A percentile compares a stretch with the other conserved stretches of the same genome.
phyloP scores from a whole-genome alignment of 1,140 invertebrate genomes.

The Drosophila arawakana region DNA sequence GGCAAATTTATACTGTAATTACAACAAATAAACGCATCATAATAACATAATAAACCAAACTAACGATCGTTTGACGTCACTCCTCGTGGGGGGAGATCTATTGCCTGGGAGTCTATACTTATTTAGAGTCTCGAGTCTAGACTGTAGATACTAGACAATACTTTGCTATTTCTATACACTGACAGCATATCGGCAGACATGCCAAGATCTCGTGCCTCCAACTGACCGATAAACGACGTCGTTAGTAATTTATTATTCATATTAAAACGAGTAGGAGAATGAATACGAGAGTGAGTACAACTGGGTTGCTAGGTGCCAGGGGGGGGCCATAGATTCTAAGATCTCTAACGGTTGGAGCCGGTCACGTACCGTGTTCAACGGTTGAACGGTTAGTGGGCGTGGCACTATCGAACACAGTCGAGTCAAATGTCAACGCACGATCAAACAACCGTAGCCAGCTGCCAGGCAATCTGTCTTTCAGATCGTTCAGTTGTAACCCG shows the following conservation, averaged over 20 bases:
- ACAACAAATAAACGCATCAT: conserved; percentile 40
- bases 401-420: conserved; percentile 10
- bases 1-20: conserved; percentile 33
- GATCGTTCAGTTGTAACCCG: conserved; percentile 13
- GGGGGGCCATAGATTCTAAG: conserved; percentile 20
- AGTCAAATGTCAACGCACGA: conserved; percentile 51
- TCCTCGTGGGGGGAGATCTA: conserved; percentile 15
- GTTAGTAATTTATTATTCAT: conserved; percentile 36
- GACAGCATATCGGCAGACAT: conserved; percentile 49
- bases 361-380: conserved; percentile 36
- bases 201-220: conserved; percentile 37
- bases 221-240: conserved; percentile 45
- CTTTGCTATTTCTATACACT: conserved; percentile 11
- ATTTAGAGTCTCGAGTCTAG: too few species aligned
- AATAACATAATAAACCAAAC: conserved; percentile 17
- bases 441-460: neutral
- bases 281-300: neutral
- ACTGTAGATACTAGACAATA: conserved; percentile 16
- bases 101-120: conserved; percentile 4
- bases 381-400: conserved; percentile 36
- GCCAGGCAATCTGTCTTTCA: neutral
- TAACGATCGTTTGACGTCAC: conserved; percentile 40
- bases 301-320: conserved; percentile 3
- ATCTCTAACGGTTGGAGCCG: conserved; percentile 31
- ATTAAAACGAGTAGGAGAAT: conserved; percentile 16